Evolutionary conservation across 2,888 invertebrate species (phyloP), one percentile per base, ranked within the genome.

Genomic region (Drosophila rubida): DNA sequence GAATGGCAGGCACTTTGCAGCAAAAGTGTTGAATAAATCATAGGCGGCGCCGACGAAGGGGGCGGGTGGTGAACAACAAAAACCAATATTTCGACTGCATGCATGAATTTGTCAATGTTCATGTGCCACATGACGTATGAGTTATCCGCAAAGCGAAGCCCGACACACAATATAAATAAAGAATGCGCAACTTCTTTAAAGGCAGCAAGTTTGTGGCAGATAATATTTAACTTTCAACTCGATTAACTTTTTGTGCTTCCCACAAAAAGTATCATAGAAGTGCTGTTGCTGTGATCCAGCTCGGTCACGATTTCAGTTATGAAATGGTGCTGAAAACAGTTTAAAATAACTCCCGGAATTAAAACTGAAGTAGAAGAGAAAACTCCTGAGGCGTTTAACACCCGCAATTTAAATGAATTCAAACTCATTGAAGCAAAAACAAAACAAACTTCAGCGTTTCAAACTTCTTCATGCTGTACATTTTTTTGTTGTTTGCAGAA

Each of bases 21-120:
- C 13, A 42, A 44, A 37, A 54, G 45, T 53, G 62, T 48, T 70
- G 42, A 70, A 71, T 65, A 70, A 70, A 71, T 65, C 71, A 60
- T 46, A 48, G 37, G 16, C 13, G 54, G 22, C n/a, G 14, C 48
- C 49, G 22, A n/a, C 11, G 32, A 4, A 5, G 11, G 5, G 30
- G 11, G 30, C 1, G n/a, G 32, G 22, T 54, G 59, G 4, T 32
- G 32, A 60, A 51, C 37, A 70, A 63, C 51, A 63, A 60, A 62
- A 60, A 51, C 59, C 59, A 41, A 39, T 57, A 57, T 48, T 62
- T 57, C 39, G 57, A 48, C 55, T 48, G 30, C 14, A 13, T 37
- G 41, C 69, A 46, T 42, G 45, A 46, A 69, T 69, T 69, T 69
- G 69, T 69, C 69, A 55, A 69, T 57, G 59, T 37, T 30, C 42